These are phyloP conservation scores for Sebastes kiyomatsui DNA, from an alignment of 2,797 vertebrate genomes.

Conservation along the genomic window DNA sequence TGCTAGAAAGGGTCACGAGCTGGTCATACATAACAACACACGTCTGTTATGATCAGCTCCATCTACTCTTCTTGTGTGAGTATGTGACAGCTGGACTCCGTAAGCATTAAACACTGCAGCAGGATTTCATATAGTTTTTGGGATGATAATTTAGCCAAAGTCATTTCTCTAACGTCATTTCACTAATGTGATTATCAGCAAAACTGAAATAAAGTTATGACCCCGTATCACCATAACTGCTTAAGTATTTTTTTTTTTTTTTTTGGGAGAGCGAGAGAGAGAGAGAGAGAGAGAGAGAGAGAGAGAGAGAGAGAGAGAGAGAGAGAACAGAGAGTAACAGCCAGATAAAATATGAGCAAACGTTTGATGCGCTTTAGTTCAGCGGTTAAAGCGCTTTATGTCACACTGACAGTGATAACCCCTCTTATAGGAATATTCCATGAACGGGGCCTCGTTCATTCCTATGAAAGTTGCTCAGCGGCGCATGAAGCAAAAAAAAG, in stretches of 20 bases:
- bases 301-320: too few species aligned
- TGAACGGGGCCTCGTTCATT: background rate
- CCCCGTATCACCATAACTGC: background rate
- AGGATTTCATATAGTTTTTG: background rate
- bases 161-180: background rate
- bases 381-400: slow-evolving; percentile 12
- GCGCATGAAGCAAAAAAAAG: background rate
- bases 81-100: background rate
- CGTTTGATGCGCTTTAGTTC: slow-evolving; percentile 14
- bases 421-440: background rate
- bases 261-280: background rate
- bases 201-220: background rate
- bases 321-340: too few species aligned
- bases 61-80: background rate
- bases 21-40: background rate
- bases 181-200: slow-evolving; percentile 4
- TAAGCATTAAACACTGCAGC: background rate
- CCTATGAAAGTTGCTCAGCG: background rate
- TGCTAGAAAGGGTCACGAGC: background rate
- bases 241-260: background rate
- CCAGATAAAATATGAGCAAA: background rate
- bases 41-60: background rate
- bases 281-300: background rate
- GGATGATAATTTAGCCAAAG: background rate
- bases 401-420: background rate